Evolutionary conservation across 2,888 invertebrate genomes (phyloP), one percentile per base, ranked within the genome.

Genomic region (Trichogramma dendrolimi): DNA sequence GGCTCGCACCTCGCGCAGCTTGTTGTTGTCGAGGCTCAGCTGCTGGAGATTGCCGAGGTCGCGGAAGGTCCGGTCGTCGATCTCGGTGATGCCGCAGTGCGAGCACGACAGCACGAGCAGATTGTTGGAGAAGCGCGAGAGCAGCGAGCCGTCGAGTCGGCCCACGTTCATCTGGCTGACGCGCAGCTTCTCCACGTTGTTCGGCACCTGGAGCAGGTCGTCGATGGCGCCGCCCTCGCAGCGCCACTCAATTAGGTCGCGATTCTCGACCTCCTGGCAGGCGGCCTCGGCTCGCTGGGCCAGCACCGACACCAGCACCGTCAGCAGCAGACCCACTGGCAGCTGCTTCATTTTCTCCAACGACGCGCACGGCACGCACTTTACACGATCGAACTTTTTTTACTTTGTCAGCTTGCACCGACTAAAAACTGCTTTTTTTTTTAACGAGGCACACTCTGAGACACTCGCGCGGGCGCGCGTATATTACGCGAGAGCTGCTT

Each of bases 31-130:
- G 11, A 79, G 63, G 39, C 72, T 73, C 14, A 78, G 64, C 56
- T 77, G 77, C 48, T 79, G 75, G 6, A 78, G 71, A 57, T 72
- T 72, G 1, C 51, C 49, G 5, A 79, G 61, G 1, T 42, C 54
- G 4, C 58, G 60, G n/a, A 79, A 76, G 1, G 78, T 74, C 5
- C 69, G 65, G 2, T 71, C 67, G 2, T 78, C 75, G 55, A 79
- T 76, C 2, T 77, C 72, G 0, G 27, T 49, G 42, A 78, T 74
- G 1, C 65, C 67, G 48, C 79, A 79, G 27, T 75, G 57, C 4
- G 75, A 73, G 55, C 77, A 78, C 1, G 70, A 66, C 4, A 79
- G 66, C 0, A 76, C 73, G 71, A 70, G 70, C 0, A 79, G 70
- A 50, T 70, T 71, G 0, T 61, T 51, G 4, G 71, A 73, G 57